phyloP scores from a whole-genome alignment of 2,888 invertebrate species.

The Polyommatus iphigenia region DNA sequence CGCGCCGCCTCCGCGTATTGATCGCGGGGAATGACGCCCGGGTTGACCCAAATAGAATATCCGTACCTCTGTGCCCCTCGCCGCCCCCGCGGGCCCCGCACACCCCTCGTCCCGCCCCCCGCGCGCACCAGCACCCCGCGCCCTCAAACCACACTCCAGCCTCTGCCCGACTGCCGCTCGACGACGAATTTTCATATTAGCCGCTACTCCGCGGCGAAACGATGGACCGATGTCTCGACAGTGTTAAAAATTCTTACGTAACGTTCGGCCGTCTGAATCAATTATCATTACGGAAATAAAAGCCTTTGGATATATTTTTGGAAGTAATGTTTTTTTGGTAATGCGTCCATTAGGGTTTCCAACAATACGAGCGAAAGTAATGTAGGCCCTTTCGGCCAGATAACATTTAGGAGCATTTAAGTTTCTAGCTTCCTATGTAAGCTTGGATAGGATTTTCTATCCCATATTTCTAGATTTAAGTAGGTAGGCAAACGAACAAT shows the following conservation, averaged over 20 bases:
- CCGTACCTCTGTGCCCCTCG: slow-evolving; percentile 48
- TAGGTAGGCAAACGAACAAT: neutral
- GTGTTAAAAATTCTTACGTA: slow-evolving; percentile 66
- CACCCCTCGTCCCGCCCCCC: neutral
- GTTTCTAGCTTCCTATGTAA: neutral
- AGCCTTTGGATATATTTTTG: neutral
- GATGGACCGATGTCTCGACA: slow-evolving; percentile 62
- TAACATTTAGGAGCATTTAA: neutral
- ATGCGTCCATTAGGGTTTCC: neutral
- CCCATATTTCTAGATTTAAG: neutral
- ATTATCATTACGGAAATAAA: slow-evolving; percentile 50
- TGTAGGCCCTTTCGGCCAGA: neutral
- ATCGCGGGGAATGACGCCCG: slow-evolving; percentile 78
- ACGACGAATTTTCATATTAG: slow-evolving; percentile 78
- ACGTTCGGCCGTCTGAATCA: slow-evolving; percentile 53
- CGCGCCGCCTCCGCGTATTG: slow-evolving; percentile 73
- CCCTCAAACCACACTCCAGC: slow-evolving; percentile 54
- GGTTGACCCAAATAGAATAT: slow-evolving; percentile 81
- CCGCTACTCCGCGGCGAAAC: slow-evolving; percentile 66
- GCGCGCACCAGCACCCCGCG: slow-evolving; percentile 54
- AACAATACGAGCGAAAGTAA: neutral
- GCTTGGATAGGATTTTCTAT: neutral
- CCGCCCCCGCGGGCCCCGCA: slow-evolving; percentile 33
- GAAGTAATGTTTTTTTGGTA: slow-evolving; percentile 24
- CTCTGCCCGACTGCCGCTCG: slow-evolving; percentile 60